Evolutionary conservation across 2,113 vertebrate genomes (phyloP), one percentile per base, ranked within the genome.

Genomic region (Eptesicus fuscus): DNA sequence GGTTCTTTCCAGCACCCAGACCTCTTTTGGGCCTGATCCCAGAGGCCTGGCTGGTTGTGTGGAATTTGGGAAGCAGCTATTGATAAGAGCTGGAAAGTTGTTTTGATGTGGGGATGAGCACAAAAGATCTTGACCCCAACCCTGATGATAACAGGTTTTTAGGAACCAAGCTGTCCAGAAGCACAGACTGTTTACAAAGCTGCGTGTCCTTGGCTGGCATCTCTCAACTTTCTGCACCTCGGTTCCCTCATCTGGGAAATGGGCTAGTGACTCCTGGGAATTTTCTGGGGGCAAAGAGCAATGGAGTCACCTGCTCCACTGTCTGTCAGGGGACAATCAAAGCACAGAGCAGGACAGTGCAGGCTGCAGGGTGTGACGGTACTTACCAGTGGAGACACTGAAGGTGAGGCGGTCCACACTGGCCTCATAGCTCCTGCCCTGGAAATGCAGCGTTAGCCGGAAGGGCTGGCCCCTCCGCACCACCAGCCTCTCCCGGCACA

Each of bases 401-500:
- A 99, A 98, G 89, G 98, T 87, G 2, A 99, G 98, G 30, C 97
- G 98, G 97, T 98, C 98, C 97, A 97, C 88, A 0, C 98, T 98
- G 0, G 99, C 98, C 44, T 99, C 97, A 0, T 98, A 99, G 76
- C 7, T 93, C 0, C 99, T 98, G 11, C 98, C 99, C 0, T 97
- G 97, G 40, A 99, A 99, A 95, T 96, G 79, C 91, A 99, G 98
- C 0, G 97, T 99, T 98, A 99, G 78, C 37, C 84, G 40, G 97
- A 99, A 99, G 20, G 97, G 77, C 94, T 99, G 99, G 0, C 99
- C 99, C 37, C 99, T 98, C 73, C 99, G 98, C 83, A 99, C 97
- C 7, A 99, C 98, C 95, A 99, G 98, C 53, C 95, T 98, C 13
- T 98, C 91, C 2, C 85, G 53, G 10, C 99, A 98, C 53, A 99